Evolutionary conservation across 2,113 vertebrate species (phyloP), one percentile per base, ranked within the genome.

Genomic region (Podarcis cretensis): DNA sequence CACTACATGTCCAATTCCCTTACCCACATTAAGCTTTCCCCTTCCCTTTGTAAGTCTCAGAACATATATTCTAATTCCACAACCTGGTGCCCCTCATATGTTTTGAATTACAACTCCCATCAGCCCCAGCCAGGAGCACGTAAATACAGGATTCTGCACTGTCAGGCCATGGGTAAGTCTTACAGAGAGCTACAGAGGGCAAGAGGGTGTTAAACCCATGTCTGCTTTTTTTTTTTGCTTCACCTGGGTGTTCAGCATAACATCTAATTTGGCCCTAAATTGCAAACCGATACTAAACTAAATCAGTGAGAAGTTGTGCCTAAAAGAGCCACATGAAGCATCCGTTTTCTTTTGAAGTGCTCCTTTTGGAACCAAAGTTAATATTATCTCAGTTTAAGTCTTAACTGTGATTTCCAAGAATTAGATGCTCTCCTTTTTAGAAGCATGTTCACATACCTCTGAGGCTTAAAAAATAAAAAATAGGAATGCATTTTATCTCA

Each of bases 401-500:
- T 93, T 93, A 95, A 89, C 87, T 91, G 88, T 86, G 93, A 84
- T 91, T 93, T 89, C 86, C 89, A 92, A 85, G 90, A 94, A 93
- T 81, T 83, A 91, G 90, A 92, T 87, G 83, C 57, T 94, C 85
- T 94, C 81, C 92, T 63, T 63, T 90, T 59, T 91, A 89, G 91
- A 94, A 92, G 63, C 81, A 83, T 91, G 85, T 94, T 94, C 94
- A 92, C 91, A 93, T 59, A 90, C 95, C 96, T 97, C 96, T 94
- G 95, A 95, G 95, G 96, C 94, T 96, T 95, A 95, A 97, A 98
- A 97, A 93, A 92, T 95, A 96, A 96, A 95, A 96, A 93, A 91
- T 69, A 94, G 84, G 94, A 93, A 96, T 93, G 95, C 88, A 97
- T 97, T 98, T 98, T 98, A 98, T 98, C 97, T 97, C 96, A 95